Base-by-base conservation (phyloP, 2,797 vertebrate species). In the Spea hammondii region DNA sequence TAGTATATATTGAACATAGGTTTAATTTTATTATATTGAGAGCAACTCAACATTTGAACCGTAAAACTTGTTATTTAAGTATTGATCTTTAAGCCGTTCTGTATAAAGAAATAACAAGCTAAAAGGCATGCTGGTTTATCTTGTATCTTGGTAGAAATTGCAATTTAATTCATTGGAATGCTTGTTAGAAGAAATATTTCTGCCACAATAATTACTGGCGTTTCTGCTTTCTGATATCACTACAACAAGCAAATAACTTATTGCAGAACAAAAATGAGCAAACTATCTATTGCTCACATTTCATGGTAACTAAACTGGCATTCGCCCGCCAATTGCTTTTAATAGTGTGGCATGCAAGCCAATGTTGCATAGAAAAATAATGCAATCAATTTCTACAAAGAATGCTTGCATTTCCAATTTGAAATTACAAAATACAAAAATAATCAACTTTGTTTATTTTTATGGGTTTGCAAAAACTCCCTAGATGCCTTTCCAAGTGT, bases 181-280 rank as follows among this genome's bases (percentile, higher is more conserved):
- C 79, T 81, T 72, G 32, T 77, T 72, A 53, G 53, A 68, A 69
- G 64, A 72, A 54, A 77, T 65, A 81, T 81, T 77, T 67, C 70
- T 69, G 55, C 79, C 70, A 77, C 45, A 65, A 57, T 76, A 77
- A 81, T 81, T 81, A 81, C 70, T 67, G 48, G 69, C 66, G 74
- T 76, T 81, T 72, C 68, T 76, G 17, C 66, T 72, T 72, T 67
- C 62, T 62, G 65, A 81, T 77, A 77, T 69, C 50, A 71, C 65
- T 69, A 10, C 45, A 60, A 72, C 76, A 66, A 55, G 54, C 32
- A 80, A 80, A 68, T 32, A 79, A 72, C 73, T 70, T 76, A 54
- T 74, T 72, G 53, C 17, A 69, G 44, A 69, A 47, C 13, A 68
- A 51, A 45, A 72, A 51, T 70, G 7, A 67, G 48, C 47, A 77